Evolutionary conservation across 1,140 invertebrate species (phyloP), one percentile per base, ranked within the genome.

Genomic region (Trichomalopsis sarcophagae): DNA sequence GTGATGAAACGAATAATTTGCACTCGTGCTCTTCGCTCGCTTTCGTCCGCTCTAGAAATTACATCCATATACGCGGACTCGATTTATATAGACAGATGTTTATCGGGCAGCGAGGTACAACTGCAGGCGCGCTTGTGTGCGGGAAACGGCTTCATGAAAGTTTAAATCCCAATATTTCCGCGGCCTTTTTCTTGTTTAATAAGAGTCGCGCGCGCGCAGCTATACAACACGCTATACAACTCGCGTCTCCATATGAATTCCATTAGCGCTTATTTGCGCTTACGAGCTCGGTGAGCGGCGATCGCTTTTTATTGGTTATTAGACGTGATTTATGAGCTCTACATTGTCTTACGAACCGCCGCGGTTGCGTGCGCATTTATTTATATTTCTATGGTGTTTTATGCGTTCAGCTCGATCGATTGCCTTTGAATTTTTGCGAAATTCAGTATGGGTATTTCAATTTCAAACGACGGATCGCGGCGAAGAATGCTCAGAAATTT

Each of bases 321-420:
- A 85, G 36, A 82, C 75, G 84, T 85, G 84, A 85, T 85, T 85
- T 85, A 85, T 85, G 79, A 82, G 77, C 77, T 74, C 74, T 71
- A 82, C 66, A 85, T 85, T 85, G 84, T 85, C 80, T 81, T 80
- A 44, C 50, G 50, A 55, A 14, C 13, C 1, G 50, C 50, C 50
- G 50, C 50, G 17, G 30, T 47, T 81, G 17, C 30, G 40, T 30
- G 14, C 23, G 36, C 78, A 71, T 27, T 69, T 62, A 84, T 84
- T 85, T 81, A 85, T 81, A 81, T 80, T 71, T 50, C 27, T 66
- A 75, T 27, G 11, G 47, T 68, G 40, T 27, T 30, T 79, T 79
- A 77, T 44, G 30, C 83, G 83, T 30, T 30, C 82, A 76, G 27
- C 33, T 84, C 14, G 17, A 71, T 78, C 75, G 40, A 47, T 23